phyloP scores from a whole-genome alignment of 2,888 invertebrate species.

The Ormyrus pomaceus region DNA sequence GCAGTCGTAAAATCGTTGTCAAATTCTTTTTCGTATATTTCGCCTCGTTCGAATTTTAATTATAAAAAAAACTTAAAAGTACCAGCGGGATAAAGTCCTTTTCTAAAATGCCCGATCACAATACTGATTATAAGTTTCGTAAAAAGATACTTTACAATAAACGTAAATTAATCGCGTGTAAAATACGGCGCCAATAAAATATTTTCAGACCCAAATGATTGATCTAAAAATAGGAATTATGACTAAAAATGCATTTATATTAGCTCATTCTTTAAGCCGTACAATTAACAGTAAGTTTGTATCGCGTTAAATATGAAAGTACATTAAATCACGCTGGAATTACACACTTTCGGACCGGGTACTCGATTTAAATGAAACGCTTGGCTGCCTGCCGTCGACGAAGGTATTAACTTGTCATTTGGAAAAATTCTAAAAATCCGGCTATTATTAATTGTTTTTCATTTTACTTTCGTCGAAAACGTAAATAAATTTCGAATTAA shows the following conservation, averaged over 20 bases:
- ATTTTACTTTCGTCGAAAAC: constrained; percentile 7
- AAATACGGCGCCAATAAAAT: background rate
- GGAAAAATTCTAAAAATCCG: background rate
- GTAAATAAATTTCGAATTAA: background rate
- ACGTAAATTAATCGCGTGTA: too few relatives aligned
- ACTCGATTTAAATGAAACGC: constrained; percentile 32
- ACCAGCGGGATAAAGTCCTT: too few relatives aligned
- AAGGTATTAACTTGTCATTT: background rate
- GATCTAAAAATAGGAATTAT: background rate
- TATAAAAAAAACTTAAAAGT: too few relatives aligned
- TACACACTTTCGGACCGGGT: constrained; percentile 1
- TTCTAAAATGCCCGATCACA: too few relatives aligned
- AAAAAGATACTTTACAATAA: too few relatives aligned
- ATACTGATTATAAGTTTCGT: too few relatives aligned
- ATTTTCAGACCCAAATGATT: background rate
- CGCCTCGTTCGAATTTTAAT: too few relatives aligned
- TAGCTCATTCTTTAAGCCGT: background rate
- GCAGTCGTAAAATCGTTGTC: too few relatives aligned
- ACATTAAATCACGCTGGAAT: constrained; percentile 18
- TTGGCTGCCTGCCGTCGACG: constrained; percentile 6
- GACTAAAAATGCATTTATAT: too few relatives aligned
- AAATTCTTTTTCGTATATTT: too few relatives aligned
- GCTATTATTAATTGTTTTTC: constrained; percentile 10
- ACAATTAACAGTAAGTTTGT: constrained; percentile 9
- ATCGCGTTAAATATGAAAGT: constrained; percentile 27